phyloP scores from a whole-genome alignment of 92 coral and sea anemone genomes.

The Epizoanthus fatuus region DNA sequence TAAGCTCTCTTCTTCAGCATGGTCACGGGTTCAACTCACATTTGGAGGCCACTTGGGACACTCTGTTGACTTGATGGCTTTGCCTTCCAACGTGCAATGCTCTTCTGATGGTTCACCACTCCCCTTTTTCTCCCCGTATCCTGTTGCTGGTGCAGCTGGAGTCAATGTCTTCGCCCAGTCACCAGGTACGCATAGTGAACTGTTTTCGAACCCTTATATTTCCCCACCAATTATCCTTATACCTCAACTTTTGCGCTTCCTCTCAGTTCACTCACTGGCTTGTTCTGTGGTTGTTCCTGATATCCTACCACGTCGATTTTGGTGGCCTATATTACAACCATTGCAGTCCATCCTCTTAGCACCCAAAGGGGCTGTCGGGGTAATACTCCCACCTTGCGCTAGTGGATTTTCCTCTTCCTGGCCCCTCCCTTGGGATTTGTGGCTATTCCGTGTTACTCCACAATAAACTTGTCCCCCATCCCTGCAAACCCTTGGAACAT shows the following conservation, averaged over 20 bases:
- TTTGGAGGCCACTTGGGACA: slow-evolving; percentile 60
- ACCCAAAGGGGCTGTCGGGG: slow-evolving; percentile 9
- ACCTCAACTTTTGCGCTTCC: slow-evolving; percentile 36
- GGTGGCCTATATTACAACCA: slow-evolving; percentile 71
- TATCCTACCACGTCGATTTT: slow-evolving; percentile 55
- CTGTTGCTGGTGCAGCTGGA: slow-evolving; percentile 37
- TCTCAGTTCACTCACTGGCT: slow-evolving; percentile 1
- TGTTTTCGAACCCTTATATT: slow-evolving; percentile 50
- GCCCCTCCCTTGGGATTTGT: slow-evolving; percentile 56
- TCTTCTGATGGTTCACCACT: slow-evolving; percentile 46
- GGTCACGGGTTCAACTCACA: slow-evolving; percentile 4
- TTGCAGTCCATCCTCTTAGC: slow-evolving; percentile 18
- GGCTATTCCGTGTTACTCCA: background rate
- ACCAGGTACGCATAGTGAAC: background rate
- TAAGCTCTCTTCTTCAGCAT: slow-evolving; percentile 26
- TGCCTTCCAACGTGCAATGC: slow-evolving; percentile 64
- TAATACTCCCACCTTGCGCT: slow-evolving; percentile 32
- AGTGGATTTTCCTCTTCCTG: slow-evolving; percentile 31
- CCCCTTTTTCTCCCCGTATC: slow-evolving; percentile 68
- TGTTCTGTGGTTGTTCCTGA: slow-evolving; percentile 74
- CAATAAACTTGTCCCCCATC: background rate
- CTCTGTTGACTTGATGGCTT: slow-evolving; percentile 70
- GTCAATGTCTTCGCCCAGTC: slow-evolving; percentile 63
- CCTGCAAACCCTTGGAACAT: too few species aligned
- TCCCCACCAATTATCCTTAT: slow-evolving; percentile 48